Base-by-base conservation (phyloP, 2,888 invertebrate species). In the Tipula lateralis region DNA sequence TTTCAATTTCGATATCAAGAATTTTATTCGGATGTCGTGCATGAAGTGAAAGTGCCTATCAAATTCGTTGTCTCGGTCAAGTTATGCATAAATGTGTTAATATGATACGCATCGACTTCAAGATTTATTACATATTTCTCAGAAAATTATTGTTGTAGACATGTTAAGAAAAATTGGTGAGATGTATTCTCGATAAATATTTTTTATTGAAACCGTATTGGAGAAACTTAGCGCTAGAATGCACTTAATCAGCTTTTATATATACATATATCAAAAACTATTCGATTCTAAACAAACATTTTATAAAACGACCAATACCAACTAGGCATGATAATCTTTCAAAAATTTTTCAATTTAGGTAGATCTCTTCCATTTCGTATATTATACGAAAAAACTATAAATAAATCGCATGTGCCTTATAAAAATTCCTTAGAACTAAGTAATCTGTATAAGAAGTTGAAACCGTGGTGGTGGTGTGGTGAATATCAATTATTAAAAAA, bases 381-480 rank as follows among this genome's bases (percentile, higher is more conserved):
- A n/a, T n/a, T 44, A 44, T 44, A 44, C n/a, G n/a, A 44, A 44
- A 44, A 16, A n/a, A n/a, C n/a, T 66, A 66, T 24, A 66, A 9
- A 66, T 66, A 13, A 24, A 66, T 9, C 66, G 66, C 66, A 66
- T 66, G 66, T 66, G 66, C 66, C 66, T 66, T 66, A 66, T 24
- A 66, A 50, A 66, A 24, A 66, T 9, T 66, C n/a, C 6, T 50
- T 50, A 50, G 44, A 16, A 50, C 24, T 66, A 66, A 66, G 66
- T 66, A 66, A 66, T 24, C 0, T 66, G 66, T 66, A 66, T 24
- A 66, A 19, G 66, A 66, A 66, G 24, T 66, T 66, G 66, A 66
- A 66, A 66, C 66, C 66, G 66, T 66, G 66, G 66, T 66, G 66
- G 66, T 66, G 66, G 66, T 66, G 66, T 66, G 66, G 66, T 66